phyloP scores from a whole-genome alignment of 2,888 invertebrate species.

The Nemotelus nigrinus region DNA sequence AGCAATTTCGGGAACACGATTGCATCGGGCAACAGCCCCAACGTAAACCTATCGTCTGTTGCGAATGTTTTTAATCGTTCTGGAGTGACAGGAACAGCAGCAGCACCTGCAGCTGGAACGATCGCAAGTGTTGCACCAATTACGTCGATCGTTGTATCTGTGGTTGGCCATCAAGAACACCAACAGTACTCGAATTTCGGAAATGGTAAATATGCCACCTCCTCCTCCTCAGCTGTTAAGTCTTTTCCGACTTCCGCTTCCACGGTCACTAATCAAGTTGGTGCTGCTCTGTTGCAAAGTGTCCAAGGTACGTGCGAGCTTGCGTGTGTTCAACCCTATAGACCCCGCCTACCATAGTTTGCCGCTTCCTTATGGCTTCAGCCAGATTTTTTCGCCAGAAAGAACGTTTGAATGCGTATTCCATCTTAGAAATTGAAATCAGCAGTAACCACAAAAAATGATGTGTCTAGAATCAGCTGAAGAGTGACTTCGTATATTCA shows the following conservation, averaged over 20 bases:
- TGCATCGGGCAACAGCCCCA: slow-evolving; percentile 19
- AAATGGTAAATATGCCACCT: slow-evolving; percentile 28
- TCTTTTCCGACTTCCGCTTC: slow-evolving; percentile 25
- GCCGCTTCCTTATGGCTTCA: no score
- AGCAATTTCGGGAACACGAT: not conserved
- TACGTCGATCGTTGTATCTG: not conserved
- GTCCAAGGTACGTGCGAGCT: slow-evolving; percentile 64
- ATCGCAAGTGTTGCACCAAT: slow-evolving; percentile 45
- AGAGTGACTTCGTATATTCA: no score
- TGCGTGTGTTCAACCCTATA: not conserved
- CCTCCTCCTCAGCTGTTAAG: not conserved
- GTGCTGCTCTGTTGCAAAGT: slow-evolving; percentile 63
- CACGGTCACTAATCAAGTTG: slow-evolving; percentile 49
- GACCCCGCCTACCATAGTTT: no score
- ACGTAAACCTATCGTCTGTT: slow-evolving; percentile 38
- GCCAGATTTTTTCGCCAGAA: no score
- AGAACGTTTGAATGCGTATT: no score
- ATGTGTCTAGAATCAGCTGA: no score
- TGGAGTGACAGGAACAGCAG: not conserved
- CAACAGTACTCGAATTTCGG: slow-evolving; percentile 2
- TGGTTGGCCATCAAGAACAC: slow-evolving; percentile 7
- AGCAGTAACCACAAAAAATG: no score
- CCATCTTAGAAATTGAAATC: no score
- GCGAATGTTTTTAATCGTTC: slow-evolving; percentile 43
- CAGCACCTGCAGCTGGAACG: not conserved